Percentiles rank a stretch among this genome's conserved stretches.
These are phyloP conservation scores for Lepidothrix coronata DNA, from an alignment of 2,113 vertebrate species.

Conservation along the genomic window DNA sequence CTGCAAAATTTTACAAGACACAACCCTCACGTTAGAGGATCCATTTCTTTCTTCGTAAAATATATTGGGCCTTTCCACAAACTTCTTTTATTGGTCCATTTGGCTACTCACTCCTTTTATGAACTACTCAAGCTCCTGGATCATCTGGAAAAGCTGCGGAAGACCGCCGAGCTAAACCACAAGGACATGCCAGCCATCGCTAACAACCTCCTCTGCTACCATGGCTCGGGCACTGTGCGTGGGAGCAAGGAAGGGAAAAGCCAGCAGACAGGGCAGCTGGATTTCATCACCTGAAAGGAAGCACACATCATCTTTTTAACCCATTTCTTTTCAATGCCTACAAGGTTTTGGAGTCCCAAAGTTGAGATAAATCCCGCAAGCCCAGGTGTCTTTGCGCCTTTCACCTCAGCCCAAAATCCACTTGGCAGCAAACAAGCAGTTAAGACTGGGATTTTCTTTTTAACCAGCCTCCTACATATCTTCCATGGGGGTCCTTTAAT, in stretches of 20 bases:
- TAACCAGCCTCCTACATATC: background rate
- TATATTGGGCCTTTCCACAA: conserved; percentile 49
- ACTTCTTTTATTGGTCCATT: conserved; percentile 54
- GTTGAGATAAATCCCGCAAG: background rate
- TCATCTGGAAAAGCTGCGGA: conserved; percentile 4
- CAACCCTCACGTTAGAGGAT: conserved; percentile 33
- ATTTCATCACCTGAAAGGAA: background rate
- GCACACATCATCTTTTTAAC: background rate
- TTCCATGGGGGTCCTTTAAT: background rate
- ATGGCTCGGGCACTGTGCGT: background rate
- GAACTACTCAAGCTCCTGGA: conserved; percentile 22
- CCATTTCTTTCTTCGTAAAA: conserved; percentile 60
- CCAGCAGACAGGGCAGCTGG: background rate
- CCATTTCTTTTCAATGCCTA: background rate
- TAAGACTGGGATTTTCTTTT: background rate
- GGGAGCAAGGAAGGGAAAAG: background rate
- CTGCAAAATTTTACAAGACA: conserved; percentile 59
- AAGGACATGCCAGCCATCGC: fast-evolving
- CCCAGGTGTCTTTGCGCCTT: background rate
- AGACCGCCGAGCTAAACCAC: background rate
- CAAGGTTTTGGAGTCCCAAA: background rate
- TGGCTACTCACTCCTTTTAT: conserved; percentile 51
- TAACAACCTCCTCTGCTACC: background rate
- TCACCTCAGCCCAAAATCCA: background rate
- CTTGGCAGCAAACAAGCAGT: background rate